Percentiles rank a stretch among this genome's conserved stretches.
These are phyloP conservation scores for Astropecten irregularis DNA, from an alignment of 53 echinoderm and acorn worm species.

Conservation along the genomic window DNA sequence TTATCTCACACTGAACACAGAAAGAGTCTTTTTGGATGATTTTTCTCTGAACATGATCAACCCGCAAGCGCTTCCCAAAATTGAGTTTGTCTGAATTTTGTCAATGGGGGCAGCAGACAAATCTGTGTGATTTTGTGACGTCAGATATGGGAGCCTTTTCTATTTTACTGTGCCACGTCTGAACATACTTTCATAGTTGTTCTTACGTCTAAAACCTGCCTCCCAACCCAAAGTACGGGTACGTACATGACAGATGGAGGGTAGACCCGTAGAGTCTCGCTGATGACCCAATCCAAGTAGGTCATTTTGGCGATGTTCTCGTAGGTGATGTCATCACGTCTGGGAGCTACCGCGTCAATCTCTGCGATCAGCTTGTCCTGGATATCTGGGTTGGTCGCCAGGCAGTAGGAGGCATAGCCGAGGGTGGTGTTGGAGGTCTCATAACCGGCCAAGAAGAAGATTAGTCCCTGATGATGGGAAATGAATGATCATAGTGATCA, in stretches of 20 bases:
- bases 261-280: conserved; percentile 73
- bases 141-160: no score
- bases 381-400: conserved; percentile 72
- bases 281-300: conserved; percentile 72
- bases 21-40: no score
- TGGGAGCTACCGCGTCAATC: conserved; percentile 57
- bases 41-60: no score
- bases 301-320: conserved; percentile 63
- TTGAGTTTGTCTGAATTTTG: no score
- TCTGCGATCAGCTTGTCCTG: conserved; percentile 75
- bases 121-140: no score
- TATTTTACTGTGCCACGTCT: no score
- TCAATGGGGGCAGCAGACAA: no score
- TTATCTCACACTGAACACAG: no score
- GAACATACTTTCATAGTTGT: no score
- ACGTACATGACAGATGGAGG: conserved; percentile 70
- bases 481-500: neutral
- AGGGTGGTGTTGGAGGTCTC: conserved; percentile 71
- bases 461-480: conserved; percentile 40
- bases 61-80: no score
- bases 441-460: conserved; percentile 76
- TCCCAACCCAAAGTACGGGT: no score
- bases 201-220: no score
- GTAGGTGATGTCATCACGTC: conserved; percentile 54
- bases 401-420: conserved; percentile 49